phyloP scores from a whole-genome alignment of 2,113 vertebrate genomes.

The Garra rufa region DNA sequence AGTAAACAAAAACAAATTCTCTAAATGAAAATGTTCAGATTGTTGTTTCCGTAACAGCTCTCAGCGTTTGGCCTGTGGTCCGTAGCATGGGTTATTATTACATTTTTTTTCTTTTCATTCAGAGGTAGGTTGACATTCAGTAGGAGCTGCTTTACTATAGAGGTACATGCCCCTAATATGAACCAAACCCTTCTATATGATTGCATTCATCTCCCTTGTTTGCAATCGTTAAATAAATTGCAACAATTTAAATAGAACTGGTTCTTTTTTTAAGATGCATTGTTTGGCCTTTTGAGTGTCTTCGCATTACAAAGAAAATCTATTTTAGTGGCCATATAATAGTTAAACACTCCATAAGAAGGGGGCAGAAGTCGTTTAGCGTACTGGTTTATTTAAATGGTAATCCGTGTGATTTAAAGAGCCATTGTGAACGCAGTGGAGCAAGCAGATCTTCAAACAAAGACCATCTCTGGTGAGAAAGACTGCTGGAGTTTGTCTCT shows the following conservation, averaged over 20 bases:
- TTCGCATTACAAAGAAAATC: slow-evolving; percentile 7
- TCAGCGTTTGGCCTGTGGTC: slow-evolving; percentile 50
- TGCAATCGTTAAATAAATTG: slow-evolving; percentile 4
- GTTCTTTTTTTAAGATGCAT: slow-evolving; percentile 69
- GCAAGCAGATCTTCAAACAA: slow-evolving; percentile 67
- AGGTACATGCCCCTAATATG: neutral
- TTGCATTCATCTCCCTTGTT: neutral
- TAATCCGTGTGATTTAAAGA: slow-evolving; percentile 69
- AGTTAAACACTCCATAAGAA: slow-evolving; percentile 40
- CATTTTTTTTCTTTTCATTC: neutral
- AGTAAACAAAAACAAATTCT: slow-evolving; percentile 90
- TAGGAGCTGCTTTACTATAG: neutral
- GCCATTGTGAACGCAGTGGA: slow-evolving; percentile 63
- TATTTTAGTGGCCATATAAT: slow-evolving; percentile 12
- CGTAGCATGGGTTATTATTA: slow-evolving; percentile 4
- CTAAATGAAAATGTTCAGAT: slow-evolving; percentile 88
- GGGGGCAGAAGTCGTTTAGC: slow-evolving; percentile 67
- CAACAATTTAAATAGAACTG: too few species aligned
- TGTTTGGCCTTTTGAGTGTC: slow-evolving; percentile 65
- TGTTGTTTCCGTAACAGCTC: slow-evolving; percentile 47
- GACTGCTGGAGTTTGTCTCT: slow-evolving; percentile 64
- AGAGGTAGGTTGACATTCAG: neutral
- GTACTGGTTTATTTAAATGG: slow-evolving; percentile 76
- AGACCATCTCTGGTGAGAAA: slow-evolving; percentile 31
- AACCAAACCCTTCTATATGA: neutral